phyloP scores from a whole-genome alignment of 2,797 vertebrate species.

The Capromys pilorides region DNA sequence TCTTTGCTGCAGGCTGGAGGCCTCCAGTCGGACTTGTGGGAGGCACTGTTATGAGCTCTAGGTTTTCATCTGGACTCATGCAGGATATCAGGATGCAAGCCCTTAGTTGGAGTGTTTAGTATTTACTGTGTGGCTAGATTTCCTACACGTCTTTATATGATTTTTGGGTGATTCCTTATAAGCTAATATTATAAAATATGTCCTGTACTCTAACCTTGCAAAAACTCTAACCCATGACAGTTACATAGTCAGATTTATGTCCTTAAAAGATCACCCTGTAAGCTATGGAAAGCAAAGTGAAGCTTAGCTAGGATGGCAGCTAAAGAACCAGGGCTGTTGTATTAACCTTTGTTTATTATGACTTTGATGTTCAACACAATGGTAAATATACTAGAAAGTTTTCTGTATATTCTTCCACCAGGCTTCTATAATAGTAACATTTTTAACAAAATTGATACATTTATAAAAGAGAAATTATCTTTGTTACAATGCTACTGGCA shows the following conservation, averaged over 20 bases:
- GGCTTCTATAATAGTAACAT: background rate
- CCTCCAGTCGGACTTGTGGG: too few species aligned
- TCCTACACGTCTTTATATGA: too few species aligned
- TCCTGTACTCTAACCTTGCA: too few species aligned
- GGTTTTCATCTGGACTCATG: too few species aligned
- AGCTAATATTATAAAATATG: too few species aligned
- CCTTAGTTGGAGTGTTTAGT: too few species aligned
- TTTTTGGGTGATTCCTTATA: too few species aligned
- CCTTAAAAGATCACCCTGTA: background rate
- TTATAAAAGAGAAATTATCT: constrained; percentile 22
- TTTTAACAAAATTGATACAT: background rate
- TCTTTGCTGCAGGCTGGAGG: too few species aligned
- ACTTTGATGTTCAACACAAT: background rate
- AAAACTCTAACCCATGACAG: too few species aligned
- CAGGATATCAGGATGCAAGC: too few species aligned
- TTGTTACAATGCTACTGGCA: background rate
- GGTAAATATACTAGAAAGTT: background rate
- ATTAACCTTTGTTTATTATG: background rate
- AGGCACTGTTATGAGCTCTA: too few species aligned
- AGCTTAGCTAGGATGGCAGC: background rate
- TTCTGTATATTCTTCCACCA: background rate
- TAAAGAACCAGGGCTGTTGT: background rate
- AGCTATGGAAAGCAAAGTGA: background rate
- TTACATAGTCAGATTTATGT: background rate
- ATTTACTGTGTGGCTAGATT: too few species aligned